Evolutionary conservation across 2,113 vertebrate genomes (phyloP).

Genomic region (Phylloscopus trochilus): DNA sequence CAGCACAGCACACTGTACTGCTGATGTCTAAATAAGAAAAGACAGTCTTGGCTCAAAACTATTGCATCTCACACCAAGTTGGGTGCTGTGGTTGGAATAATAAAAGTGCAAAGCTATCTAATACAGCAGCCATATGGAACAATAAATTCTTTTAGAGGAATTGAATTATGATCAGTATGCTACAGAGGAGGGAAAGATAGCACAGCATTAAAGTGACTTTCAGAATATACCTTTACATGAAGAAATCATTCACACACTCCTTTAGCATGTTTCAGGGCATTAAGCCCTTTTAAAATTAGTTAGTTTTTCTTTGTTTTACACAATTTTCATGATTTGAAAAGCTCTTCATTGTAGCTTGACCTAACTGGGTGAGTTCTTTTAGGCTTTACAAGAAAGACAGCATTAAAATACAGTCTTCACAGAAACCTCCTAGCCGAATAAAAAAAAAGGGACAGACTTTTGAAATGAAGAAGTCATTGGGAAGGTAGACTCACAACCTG

Average conservation of each 20-base stretch:
- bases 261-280: neutral
- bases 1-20: constrained; percentile 5
- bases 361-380: neutral
- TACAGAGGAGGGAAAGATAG: neutral
- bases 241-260: neutral
- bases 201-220: neutral
- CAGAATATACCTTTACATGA: neutral
- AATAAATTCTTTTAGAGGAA: neutral
- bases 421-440: neutral
- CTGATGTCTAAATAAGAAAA: constrained; percentile 58
- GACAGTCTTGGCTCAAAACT: neutral
- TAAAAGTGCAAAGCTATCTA: neutral
- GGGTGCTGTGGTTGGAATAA: constrained; percentile 9
- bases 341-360: neutral
- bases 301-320: neutral
- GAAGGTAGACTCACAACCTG: neutral
- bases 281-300: neutral
- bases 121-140: neutral
- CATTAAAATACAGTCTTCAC: constrained; percentile 14
- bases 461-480: neutral
- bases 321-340: neutral
- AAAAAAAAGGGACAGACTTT: neutral
- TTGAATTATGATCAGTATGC: neutral
- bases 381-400: neutral
- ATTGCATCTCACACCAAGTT: neutral